phyloP scores from a whole-genome alignment of 2,888 invertebrate species.

The Spatulosminthurus flaviceps region DNA sequence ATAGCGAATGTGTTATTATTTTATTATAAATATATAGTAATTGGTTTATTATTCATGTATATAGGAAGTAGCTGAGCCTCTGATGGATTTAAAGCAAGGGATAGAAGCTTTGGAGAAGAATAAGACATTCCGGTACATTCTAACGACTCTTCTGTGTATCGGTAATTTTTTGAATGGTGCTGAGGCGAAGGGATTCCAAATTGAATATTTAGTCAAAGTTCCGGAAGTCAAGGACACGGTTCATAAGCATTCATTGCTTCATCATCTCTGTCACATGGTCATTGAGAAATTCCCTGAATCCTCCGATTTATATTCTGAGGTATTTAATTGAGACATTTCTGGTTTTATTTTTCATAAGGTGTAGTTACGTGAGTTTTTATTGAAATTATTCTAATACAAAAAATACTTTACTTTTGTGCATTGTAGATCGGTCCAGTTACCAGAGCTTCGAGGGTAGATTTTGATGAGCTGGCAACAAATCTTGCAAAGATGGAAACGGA shows the following conservation, averaged over 20 bases:
- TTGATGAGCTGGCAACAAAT: conserved; percentile 87
- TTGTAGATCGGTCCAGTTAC: conserved; percentile 64
- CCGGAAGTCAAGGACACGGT: conserved; percentile 99
- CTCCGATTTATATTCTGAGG: conserved; percentile 97
- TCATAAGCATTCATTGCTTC: conserved; percentile 96
- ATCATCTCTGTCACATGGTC: conserved; percentile 97
- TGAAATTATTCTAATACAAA: too few species aligned
- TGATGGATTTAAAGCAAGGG: conserved; percentile 98
- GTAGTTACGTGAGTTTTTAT: too few species aligned
- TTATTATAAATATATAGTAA: too few species aligned
- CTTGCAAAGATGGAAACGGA: conserved; percentile 90
- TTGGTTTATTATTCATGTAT: too few species aligned
- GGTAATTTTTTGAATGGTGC: conserved; percentile 96
- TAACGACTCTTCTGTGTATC: conserved; percentile 91
- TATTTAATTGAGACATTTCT: conserved; percentile 67
- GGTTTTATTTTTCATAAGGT: too few species aligned
- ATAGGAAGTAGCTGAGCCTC: conserved; percentile 96
- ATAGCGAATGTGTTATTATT: too few species aligned
- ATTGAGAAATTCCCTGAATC: conserved; percentile 96
- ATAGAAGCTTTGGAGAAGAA: conserved; percentile 90
- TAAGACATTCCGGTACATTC: conserved; percentile 93
- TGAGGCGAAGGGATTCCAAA: conserved; percentile 90
- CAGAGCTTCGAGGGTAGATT: conserved; percentile 92
- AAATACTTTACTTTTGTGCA: too few species aligned
- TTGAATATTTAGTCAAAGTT: conserved; percentile 96